These are phyloP conservation scores for Odobenus rosmarus DNA, from an alignment of 2,113 vertebrate species.

Conservation along the genomic window DNA sequence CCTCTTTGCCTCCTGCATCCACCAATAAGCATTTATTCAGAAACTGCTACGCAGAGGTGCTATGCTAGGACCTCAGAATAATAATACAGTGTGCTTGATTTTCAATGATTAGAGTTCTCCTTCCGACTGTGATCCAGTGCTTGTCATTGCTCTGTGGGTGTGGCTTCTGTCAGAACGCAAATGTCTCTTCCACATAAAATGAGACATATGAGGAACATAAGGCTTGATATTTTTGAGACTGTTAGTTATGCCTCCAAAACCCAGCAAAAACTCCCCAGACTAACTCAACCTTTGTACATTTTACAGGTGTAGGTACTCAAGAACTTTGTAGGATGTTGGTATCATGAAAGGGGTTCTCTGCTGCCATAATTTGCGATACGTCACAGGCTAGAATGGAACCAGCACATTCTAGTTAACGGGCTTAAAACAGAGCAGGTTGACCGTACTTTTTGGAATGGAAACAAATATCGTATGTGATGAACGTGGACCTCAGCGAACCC, in stretches of 20 bases:
- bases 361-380: neutral
- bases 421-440: neutral
- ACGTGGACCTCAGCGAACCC: neutral
- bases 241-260: neutral
- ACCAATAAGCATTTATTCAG: neutral
- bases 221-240: conserved; percentile 45
- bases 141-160: neutral
- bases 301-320: neutral
- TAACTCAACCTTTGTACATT: neutral
- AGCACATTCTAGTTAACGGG: neutral
- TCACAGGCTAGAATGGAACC: neutral
- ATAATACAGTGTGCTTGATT: neutral
- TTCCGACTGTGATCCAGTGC: neutral
- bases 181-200: conserved; percentile 14
- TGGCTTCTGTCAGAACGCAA: conserved; percentile 30
- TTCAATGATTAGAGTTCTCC: neutral
- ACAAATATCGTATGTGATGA: neutral
- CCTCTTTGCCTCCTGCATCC: neutral
- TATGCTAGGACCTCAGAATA: neutral
- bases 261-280: neutral
- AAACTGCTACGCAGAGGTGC: neutral
- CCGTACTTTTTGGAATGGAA: neutral
- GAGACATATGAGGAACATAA: neutral
- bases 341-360: neutral
- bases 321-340: neutral